These are phyloP conservation scores for Zaprionus inermis DNA, from an alignment of 1,140 invertebrate genomes.

Conservation along the genomic window DNA sequence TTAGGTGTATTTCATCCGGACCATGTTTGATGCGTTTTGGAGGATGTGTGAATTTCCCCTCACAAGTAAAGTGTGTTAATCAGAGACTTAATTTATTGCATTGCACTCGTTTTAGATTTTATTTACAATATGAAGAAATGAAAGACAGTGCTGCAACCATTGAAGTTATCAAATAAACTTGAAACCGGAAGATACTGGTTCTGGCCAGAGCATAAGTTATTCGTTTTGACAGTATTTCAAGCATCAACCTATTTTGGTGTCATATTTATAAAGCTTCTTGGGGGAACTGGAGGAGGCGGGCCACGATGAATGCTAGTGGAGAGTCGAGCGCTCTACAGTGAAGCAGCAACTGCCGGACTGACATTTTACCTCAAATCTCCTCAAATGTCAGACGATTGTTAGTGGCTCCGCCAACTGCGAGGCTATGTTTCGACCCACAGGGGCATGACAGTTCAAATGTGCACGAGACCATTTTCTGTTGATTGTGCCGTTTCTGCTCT, in stretches of 20 bases:
- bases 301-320: conserved; percentile 29
- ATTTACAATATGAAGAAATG: no score
- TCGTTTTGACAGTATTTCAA: neutral
- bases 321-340: conserved; percentile 65
- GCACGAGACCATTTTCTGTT: conserved; percentile 68
- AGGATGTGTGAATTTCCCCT: no score
- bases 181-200: no score
- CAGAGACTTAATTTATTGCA: no score
- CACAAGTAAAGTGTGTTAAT: no score
- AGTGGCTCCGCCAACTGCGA: conserved; percentile 15
- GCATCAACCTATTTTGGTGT: conserved; percentile 32
- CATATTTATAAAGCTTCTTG: conserved; percentile 41
- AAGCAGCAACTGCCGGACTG: conserved; percentile 53
- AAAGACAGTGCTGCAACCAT: no score
- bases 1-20: no score
- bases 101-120: no score
- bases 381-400: conserved; percentile 63
- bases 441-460: conserved; percentile 79
- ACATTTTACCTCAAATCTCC: conserved; percentile 77
- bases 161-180: no score
- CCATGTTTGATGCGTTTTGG: no score
- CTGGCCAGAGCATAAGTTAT: conserved; percentile 10
- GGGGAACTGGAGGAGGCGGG: conserved; percentile 17
- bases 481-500: conserved; percentile 66
- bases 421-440: conserved; percentile 29